These are phyloP conservation scores for Geotrypetes seraphini DNA, from an alignment of 2,797 vertebrate species.

Conservation along the genomic window DNA sequence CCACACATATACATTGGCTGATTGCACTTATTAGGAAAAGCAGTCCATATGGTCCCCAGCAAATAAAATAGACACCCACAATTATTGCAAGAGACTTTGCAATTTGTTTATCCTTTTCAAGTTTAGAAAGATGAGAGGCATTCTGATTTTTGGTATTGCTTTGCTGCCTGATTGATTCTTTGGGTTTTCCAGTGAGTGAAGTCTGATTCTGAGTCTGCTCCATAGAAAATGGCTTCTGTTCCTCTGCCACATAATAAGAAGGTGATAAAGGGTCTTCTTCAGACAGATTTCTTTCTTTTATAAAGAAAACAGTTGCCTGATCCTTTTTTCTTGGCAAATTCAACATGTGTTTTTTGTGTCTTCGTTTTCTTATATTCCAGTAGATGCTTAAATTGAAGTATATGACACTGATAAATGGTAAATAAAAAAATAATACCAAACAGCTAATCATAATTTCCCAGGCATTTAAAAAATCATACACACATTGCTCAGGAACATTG, in stretches of 20 bases:
- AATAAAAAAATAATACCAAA: conserved; percentile 64
- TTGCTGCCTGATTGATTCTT: too few species aligned
- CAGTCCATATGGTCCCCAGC: conserved; percentile 71
- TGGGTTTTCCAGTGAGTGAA: too few species aligned
- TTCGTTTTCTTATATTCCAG: conserved; percentile 61
- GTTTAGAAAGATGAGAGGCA: too few species aligned
- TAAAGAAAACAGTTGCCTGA: too few species aligned
- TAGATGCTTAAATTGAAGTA: conserved; percentile 70
- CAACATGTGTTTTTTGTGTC: too few species aligned
- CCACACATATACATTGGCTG: conserved; percentile 59
- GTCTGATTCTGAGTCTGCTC: too few species aligned
- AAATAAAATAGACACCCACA: conserved; percentile 71
- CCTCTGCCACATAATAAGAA: too few species aligned
- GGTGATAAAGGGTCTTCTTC: too few species aligned
- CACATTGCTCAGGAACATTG: conserved; percentile 57
- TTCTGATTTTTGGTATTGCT: too few species aligned
- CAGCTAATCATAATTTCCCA: conserved; percentile 61
- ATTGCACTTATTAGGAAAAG: conserved; percentile 66
- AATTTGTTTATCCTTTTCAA: conserved; percentile 74
- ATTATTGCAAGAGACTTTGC: conserved; percentile 72
- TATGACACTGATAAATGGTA: conserved; percentile 64
- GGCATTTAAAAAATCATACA: conserved; percentile 61
- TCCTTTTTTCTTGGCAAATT: too few species aligned
- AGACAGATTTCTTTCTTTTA: too few species aligned
- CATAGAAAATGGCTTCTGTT: too few species aligned